Percentiles rank a stretch among this genome's conserved stretches.
phyloP scores from a whole-genome alignment of 2,888 invertebrate species.

The Leptopterna dolabrata region DNA sequence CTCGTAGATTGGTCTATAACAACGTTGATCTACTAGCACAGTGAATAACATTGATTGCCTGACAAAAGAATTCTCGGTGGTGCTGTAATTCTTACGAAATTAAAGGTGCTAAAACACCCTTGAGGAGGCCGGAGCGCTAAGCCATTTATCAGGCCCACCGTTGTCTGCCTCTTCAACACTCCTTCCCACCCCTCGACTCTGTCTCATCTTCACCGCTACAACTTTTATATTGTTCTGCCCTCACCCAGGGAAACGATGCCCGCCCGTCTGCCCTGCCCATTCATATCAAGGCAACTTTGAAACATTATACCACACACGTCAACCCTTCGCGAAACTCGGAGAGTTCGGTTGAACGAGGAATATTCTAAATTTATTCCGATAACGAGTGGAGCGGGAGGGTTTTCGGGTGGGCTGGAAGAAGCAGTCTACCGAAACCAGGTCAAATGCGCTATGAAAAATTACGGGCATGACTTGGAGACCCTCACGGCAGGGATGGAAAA shows the following conservation, averaged over 20 bases:
- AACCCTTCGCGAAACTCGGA: neutral
- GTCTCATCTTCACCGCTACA: constrained; percentile 7
- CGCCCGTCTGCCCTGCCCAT: neutral
- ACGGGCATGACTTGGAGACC: constrained; percentile 34
- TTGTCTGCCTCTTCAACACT: neutral
- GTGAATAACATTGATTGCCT: neutral
- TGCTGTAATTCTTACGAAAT: constrained; percentile 40
- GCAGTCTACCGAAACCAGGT: constrained; percentile 17
- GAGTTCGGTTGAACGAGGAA: constrained; percentile 6
- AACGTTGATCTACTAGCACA: too few relatives aligned
- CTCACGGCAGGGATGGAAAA: constrained; percentile 1
- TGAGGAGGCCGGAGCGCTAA: constrained; percentile 17
- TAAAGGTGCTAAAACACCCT: constrained; percentile 38
- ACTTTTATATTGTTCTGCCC: constrained; percentile 42
- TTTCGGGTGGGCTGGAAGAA: neutral
- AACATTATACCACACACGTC: constrained; percentile 40
- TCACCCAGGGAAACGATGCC: neutral
- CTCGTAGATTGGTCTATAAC: too few relatives aligned
- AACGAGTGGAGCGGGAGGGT: constrained; percentile 1
- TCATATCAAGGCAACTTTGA: constrained; percentile 33
- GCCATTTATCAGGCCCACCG: constrained; percentile 33
- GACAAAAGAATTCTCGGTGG: constrained; percentile 20
- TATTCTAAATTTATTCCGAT: constrained; percentile 42
- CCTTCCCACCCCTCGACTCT: neutral
- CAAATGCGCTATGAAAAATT: constrained; percentile 39